These are phyloP conservation scores for Calycopis cecrops DNA, from an alignment of 1,140 invertebrate species.

Conservation along the genomic window DNA sequence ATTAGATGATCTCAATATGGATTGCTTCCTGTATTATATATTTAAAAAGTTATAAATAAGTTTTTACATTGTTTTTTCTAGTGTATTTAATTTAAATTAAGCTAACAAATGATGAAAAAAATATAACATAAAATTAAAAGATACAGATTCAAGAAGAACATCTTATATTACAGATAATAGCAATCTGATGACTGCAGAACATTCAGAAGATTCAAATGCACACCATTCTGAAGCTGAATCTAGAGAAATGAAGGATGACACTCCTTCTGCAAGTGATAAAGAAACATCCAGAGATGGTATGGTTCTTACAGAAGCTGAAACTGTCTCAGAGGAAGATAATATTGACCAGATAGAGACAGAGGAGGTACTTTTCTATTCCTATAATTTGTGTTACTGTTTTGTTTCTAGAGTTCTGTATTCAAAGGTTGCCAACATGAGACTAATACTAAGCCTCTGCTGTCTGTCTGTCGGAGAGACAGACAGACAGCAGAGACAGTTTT, in stretches of 20 bases:
- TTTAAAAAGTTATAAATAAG: too few relatives aligned
- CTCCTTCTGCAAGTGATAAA: constrained; percentile 3
- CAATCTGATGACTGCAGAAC: constrained; percentile 48
- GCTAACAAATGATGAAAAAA: background rate
- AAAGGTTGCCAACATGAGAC: too few relatives aligned
- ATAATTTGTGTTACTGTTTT: background rate
- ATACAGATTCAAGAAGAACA: too few relatives aligned
- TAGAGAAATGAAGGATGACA: constrained; percentile 18
- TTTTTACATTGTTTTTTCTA: too few relatives aligned
- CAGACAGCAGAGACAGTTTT: too few relatives aligned
- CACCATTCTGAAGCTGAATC: constrained; percentile 37
- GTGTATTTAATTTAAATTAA: too few relatives aligned
- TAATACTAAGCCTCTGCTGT: too few relatives aligned
- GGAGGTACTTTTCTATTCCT: constrained; percentile 1
- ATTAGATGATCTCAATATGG: too few relatives aligned
- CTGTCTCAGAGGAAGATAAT: constrained; percentile 3
- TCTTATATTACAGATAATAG: constrained; percentile 43
- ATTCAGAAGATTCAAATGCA: constrained; percentile 56
- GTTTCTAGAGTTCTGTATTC: too few relatives aligned
- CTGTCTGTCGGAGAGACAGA: too few relatives aligned
- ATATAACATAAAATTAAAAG: constrained; percentile 4
- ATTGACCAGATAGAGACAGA: too few relatives aligned
- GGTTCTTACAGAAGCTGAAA: background rate
- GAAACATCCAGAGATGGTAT: constrained; percentile 10
- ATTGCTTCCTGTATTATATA: too few relatives aligned